Percentiles rank a stretch among this genome's conserved stretches.
Conservation (phyloP, 2,113 vertebrate genomes). For the Aplodontia rufa region DNA sequence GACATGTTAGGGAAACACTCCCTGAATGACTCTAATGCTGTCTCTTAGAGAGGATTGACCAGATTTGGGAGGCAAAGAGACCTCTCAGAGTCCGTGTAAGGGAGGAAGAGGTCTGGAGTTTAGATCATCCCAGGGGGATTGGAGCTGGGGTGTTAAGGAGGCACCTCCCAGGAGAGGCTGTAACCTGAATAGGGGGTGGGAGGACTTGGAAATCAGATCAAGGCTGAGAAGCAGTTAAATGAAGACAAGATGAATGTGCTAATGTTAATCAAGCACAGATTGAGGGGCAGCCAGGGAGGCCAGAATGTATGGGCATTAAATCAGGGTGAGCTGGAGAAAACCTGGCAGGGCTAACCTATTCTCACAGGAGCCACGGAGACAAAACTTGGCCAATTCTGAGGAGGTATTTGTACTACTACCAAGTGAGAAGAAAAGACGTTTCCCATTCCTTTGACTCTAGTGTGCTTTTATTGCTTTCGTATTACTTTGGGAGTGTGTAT, state of each 20-base stretch:
- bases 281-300: not conserved
- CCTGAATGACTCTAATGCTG: not conserved
- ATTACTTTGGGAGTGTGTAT: not conserved
- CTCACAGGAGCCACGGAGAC: not conserved
- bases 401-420: not conserved
- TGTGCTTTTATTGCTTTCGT: not conserved
- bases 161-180: not conserved
- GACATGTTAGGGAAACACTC: not conserved
- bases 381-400: not conserved
- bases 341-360: not conserved
- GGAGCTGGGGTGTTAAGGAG: not conserved
- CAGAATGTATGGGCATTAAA: not conserved
- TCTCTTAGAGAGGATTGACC: not conserved
- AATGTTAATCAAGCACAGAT: not conserved
- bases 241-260: not conserved
- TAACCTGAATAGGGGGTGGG: no score
- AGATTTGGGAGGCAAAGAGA: not conserved
- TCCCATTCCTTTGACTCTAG: not conserved
- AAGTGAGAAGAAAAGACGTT: not conserved
- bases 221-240: not conserved
- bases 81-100: not conserved
- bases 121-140: not conserved
- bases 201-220: not conserved
- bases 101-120: not conserved
- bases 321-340: not conserved